A percentile compares a stretch with the other conserved stretches of the same genome.
Evolutionary conservation across 2,888 invertebrate genomes (phyloP).

Genomic region (Diarsia dahlii): DNA sequence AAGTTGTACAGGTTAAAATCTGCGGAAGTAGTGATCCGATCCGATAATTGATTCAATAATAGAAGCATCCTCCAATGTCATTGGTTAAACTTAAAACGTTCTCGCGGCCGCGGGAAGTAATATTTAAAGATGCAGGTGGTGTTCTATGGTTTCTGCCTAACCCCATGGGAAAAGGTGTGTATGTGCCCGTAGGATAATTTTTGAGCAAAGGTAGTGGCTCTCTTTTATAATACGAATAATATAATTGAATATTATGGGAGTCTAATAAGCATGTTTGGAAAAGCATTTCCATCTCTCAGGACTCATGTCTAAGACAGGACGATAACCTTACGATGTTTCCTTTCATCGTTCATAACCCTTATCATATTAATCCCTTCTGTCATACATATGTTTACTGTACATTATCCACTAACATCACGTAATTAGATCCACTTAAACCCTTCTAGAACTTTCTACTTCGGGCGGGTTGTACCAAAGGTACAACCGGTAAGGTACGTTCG

Average conservation of each 20-base stretch:
- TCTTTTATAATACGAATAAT: not conserved
- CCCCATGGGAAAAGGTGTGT: too few species aligned
- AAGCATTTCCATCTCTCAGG: too few species aligned
- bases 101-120: too few species aligned
- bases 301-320: not conserved
- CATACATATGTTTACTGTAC: not conserved
- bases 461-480: not conserved
- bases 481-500: not conserved
- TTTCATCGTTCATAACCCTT: not conserved
- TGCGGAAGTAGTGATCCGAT: too few species aligned
- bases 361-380: slow-evolving; percentile 1
- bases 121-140: too few species aligned
- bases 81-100: too few species aligned
- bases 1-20: too few species aligned
- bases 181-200: not conserved
- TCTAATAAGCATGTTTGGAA: not conserved
- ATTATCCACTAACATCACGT: not conserved
- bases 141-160: too few species aligned
- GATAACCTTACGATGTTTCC: not conserved
- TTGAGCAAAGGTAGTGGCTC: not conserved
- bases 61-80: too few species aligned
- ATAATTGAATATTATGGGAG: not conserved
- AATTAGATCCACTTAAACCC: slow-evolving; percentile 4
- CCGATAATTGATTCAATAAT: too few species aligned
- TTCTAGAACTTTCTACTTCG: not conserved